Percentiles rank a stretch among this genome's conserved stretches.
Conservation (phyloP, 2,797 vertebrate genomes). For the Antrozous pallidus region DNA sequence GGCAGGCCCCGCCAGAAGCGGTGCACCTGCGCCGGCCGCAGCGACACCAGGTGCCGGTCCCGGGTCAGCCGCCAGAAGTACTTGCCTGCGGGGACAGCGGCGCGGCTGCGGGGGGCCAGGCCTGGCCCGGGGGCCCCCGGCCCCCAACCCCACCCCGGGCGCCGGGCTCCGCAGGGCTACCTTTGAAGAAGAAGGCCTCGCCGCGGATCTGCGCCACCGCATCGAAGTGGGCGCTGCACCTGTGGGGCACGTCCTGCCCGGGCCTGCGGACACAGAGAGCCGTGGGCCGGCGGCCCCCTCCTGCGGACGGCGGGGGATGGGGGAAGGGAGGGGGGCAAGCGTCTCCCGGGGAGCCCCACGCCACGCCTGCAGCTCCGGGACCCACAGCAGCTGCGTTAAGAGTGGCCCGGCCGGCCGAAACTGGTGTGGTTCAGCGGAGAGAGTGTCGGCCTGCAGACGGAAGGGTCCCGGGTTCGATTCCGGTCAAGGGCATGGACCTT, state of each 20-base stretch:
- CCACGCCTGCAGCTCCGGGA: rapidly evolving
- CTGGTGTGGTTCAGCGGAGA: too few relatives aligned
- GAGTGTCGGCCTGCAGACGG: too few relatives aligned
- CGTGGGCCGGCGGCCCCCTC: background rate
- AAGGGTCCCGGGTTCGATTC: too few relatives aligned
- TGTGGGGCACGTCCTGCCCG: conserved; percentile 88
- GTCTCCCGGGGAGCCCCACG: rapidly evolving
- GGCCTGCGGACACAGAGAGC: conserved; percentile 81
- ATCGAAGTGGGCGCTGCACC: conserved; percentile 91
- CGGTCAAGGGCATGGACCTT: too few relatives aligned
- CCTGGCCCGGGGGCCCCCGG: background rate
- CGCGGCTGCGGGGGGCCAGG: background rate
- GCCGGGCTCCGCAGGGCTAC: conserved; percentile 68
- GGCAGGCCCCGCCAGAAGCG: conserved; percentile 97
- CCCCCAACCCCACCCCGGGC: rapidly evolving
- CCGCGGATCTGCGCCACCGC: conserved; percentile 98
- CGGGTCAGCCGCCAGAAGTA: conserved; percentile 97
- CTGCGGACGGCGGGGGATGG: rapidly evolving
- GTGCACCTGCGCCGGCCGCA: conserved; percentile 93
- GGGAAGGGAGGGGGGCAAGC: background rate
- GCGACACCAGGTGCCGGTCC: conserved; percentile 95
- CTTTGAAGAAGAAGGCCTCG: conserved; percentile 98
- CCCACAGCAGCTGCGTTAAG: rapidly evolving
- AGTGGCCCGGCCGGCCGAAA: too few relatives aligned
- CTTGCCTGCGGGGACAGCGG: conserved; percentile 84